These are phyloP conservation scores for Lycaena phlaeas DNA, from an alignment of 2,888 invertebrate species.

Conservation along the genomic window DNA sequence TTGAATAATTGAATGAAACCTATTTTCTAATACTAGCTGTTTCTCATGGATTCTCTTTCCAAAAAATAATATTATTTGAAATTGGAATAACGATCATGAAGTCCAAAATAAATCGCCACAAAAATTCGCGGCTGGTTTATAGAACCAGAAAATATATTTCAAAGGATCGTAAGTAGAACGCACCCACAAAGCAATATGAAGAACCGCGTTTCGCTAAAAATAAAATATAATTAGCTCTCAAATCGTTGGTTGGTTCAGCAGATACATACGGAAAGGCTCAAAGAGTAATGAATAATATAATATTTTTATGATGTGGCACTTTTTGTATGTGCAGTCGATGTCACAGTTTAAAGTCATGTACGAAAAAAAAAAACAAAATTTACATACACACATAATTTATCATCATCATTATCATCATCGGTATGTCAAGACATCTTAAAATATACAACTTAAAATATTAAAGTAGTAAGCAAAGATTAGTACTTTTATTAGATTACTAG, in stretches of 20 bases:
- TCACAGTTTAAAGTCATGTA: not conserved
- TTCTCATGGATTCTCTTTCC: too few relatives aligned
- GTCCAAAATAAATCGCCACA: not conserved
- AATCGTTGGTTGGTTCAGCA: not conserved
- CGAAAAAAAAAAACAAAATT: too few relatives aligned
- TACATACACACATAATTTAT: too few relatives aligned
- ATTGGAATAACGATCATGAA: too few relatives aligned
- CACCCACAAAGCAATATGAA: not conserved
- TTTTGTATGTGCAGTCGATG: not conserved
- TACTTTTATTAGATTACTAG: too few relatives aligned
- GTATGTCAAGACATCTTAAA: too few relatives aligned
- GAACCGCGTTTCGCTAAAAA: not conserved
- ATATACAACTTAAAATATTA: too few relatives aligned
- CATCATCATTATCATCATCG: too few relatives aligned
- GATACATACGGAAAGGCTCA: not conserved
- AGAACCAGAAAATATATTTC: slow-evolving; percentile 10
- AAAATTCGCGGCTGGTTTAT: slow-evolving; percentile 3
- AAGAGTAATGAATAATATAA: not conserved
- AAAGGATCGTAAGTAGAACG: slow-evolving; percentile 6
- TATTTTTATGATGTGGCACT: not conserved
- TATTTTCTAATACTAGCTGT: too few relatives aligned
- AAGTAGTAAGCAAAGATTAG: too few relatives aligned
- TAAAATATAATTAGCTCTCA: slow-evolving; percentile 3
- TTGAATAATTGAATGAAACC: too few relatives aligned
- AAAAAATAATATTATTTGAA: too few relatives aligned